Evolutionary conservation across 2,113 vertebrate species (phyloP).

Genomic region (Gnathonemus longibarbis): DNA sequence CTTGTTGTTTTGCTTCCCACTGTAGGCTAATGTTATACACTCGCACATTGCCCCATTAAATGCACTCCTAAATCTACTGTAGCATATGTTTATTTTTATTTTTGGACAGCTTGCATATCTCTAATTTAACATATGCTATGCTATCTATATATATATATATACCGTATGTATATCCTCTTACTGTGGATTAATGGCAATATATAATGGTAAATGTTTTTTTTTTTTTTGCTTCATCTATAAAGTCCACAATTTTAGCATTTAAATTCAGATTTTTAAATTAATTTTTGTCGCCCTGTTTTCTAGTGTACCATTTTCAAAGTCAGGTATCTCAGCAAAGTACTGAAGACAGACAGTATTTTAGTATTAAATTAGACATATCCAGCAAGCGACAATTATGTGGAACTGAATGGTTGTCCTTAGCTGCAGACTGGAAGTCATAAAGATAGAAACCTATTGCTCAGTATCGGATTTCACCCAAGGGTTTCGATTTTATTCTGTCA

Average conservation of each 20-base stretch:
- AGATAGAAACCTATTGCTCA: neutral
- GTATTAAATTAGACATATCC: neutral
- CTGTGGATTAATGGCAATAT: neutral
- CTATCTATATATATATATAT: neutral
- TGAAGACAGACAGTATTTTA: neutral
- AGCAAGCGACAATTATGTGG: neutral
- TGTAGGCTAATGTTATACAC: slow-evolving; percentile 62
- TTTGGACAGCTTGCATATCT: slow-evolving; percentile 5
- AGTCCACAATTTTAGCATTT: neutral
- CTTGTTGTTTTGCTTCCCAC: slow-evolving; percentile 74
- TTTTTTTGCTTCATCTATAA: neutral
- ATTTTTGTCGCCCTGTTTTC: neutral
- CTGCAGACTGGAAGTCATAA: neutral
- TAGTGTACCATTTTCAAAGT: neutral
- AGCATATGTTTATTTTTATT: neutral
- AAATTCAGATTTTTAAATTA: neutral
- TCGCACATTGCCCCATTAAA: slow-evolving; percentile 1
- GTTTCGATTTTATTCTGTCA: neutral
- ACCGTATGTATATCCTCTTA: neutral
- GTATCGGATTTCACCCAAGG: neutral
- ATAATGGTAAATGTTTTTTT: neutral
- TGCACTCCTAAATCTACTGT: slow-evolving; percentile 3
- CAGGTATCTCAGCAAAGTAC: neutral
- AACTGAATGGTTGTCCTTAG: neutral
- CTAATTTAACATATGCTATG: slow-evolving; percentile 3